Percentiles rank a stretch among this genome's conserved stretches.
Conservation (phyloP, 2,113 vertebrate genomes). For the Macquaria australasica region DNA sequence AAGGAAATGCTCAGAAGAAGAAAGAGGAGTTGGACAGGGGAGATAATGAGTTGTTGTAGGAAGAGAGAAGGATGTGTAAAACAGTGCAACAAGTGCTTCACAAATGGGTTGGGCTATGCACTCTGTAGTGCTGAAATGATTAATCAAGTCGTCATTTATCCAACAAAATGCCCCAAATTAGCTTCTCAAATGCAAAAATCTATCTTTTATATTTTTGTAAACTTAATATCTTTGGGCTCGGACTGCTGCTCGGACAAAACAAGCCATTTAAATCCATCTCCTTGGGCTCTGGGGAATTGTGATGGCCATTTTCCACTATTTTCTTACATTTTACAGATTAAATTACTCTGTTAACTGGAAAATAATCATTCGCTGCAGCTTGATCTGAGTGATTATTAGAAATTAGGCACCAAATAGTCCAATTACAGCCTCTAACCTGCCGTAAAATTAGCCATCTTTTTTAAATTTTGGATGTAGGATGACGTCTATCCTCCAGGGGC, state of each 20-base stretch:
- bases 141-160: neutral
- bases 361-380: neutral
- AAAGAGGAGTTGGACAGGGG: slow-evolving; percentile 67
- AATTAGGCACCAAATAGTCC: too few species aligned
- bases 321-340: neutral
- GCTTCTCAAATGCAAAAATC: neutral
- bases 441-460: too few species aligned
- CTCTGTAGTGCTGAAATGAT: neutral
- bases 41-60: slow-evolving; percentile 13
- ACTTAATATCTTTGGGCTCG: neutral
- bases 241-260: neutral
- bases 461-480: too few species aligned
- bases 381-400: neutral
- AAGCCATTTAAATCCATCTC: neutral
- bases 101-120: neutral
- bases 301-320: neutral
- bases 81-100: slow-evolving; percentile 2
- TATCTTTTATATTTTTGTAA: neutral
- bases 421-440: too few species aligned
- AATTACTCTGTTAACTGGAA: too few species aligned
- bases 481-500: neutral
- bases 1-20: slow-evolving; percentile 88
- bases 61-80: slow-evolving; percentile 6
- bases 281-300: neutral
- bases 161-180: neutral